phyloP scores from a whole-genome alignment of 2,113 vertebrate species.

The Ailuropoda melanoleuca region DNA sequence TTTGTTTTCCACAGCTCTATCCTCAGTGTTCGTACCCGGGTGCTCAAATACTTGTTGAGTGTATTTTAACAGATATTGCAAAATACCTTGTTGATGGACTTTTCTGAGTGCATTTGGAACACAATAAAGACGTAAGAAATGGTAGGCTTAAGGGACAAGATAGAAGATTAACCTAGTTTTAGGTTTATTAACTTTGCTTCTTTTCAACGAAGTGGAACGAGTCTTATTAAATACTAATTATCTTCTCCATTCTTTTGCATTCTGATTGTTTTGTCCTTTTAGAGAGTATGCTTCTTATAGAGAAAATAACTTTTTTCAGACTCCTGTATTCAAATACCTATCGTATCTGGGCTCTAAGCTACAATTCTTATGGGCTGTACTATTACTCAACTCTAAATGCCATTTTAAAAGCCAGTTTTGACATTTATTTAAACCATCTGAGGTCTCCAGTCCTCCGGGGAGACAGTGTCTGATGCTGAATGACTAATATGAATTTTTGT shows the following conservation, averaged over 20 bases:
- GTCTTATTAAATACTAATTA: slow-evolving; percentile 73
- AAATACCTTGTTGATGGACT: not conserved
- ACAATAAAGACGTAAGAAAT: slow-evolving; percentile 67
- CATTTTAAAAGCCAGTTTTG: slow-evolving; percentile 44
- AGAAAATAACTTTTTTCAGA: slow-evolving; percentile 44
- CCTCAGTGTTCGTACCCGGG: not conserved
- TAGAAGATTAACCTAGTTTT: slow-evolving; percentile 68
- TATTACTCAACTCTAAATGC: slow-evolving; percentile 50
- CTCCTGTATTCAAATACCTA: slow-evolving; percentile 30
- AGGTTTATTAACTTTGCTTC: slow-evolving; percentile 71
- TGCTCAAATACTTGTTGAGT: not conserved
- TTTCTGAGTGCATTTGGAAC: slow-evolving; percentile 44
- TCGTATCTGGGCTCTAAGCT: not conserved
- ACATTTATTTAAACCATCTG: slow-evolving; percentile 53
- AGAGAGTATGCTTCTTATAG: not conserved
- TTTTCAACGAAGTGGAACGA: slow-evolving; percentile 56
- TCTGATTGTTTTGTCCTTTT: slow-evolving; percentile 53
- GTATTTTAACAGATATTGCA: slow-evolving; percentile 15
- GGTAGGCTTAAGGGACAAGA: slow-evolving; percentile 50
- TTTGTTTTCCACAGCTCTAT: not conserved
- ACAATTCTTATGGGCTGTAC: slow-evolving; percentile 13
- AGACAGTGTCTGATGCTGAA: not conserved
- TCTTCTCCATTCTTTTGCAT: slow-evolving; percentile 30
- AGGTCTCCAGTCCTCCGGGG: not conserved
- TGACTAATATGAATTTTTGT: not conserved